Conservation (phyloP, 2,113 vertebrate species). For the Hiodon alosoides region DNA sequence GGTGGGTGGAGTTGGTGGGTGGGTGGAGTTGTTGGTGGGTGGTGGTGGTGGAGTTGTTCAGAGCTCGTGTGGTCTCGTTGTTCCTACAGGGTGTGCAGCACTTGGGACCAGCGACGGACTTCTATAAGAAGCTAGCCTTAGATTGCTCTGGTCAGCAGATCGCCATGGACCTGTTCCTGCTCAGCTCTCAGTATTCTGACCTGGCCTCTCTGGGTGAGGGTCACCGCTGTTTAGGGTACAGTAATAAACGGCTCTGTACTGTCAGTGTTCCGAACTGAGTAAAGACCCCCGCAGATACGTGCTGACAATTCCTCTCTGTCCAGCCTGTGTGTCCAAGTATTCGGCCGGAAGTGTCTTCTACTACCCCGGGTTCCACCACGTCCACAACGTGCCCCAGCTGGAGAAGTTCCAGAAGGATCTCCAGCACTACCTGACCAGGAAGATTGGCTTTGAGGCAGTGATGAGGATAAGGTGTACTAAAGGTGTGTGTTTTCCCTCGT, state of each 20-base stretch:
- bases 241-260: neutral
- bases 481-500: constrained; percentile 58
- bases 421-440: constrained; percentile 87
- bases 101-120: constrained; percentile 93
- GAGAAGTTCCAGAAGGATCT: constrained; percentile 89
- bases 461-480: constrained; percentile 99
- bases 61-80: constrained; percentile 22
- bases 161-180: constrained; percentile 90
- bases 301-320: constrained; percentile 19
- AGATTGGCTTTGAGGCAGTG: constrained; percentile 97
- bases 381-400: constrained; percentile 78
- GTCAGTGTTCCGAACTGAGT: neutral
- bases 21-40: too few species aligned
- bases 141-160: constrained; percentile 97
- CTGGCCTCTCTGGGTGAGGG: constrained; percentile 84
- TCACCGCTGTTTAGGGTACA: neutral
- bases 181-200: constrained; percentile 93
- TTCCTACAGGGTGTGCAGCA: constrained; percentile 85
- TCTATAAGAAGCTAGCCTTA: constrained; percentile 95
- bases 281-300: too few species aligned
- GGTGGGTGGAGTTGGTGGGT: neutral
- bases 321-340: constrained; percentile 91
- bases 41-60: neutral
- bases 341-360: constrained; percentile 93
- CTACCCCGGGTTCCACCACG: constrained; percentile 86